Evolutionary conservation across 2,797 vertebrate species (phyloP).

Genomic region (Melanogrammus aeglefinus): DNA sequence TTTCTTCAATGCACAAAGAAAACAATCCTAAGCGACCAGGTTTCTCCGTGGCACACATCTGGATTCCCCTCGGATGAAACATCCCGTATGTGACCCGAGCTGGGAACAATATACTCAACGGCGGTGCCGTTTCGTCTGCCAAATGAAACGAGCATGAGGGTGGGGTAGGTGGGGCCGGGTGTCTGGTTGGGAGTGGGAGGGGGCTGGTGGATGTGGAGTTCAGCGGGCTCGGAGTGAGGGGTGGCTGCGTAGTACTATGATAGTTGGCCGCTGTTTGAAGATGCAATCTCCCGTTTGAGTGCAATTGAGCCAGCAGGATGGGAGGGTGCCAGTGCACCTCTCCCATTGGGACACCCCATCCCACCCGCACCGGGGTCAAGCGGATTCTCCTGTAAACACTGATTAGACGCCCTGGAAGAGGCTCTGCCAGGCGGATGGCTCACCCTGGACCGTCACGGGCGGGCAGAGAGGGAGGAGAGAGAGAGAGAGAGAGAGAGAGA

Average conservation of each 20-base stretch:
- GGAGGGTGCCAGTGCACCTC: conserved; percentile 65
- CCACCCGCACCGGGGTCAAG: conserved; percentile 61
- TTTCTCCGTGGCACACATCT: conserved; percentile 58
- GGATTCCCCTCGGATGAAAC: conserved; percentile 61
- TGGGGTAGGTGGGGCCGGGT: neutral
- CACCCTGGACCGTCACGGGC: too few relatives aligned
- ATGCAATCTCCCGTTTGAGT: conserved; percentile 69
- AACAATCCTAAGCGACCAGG: conserved; percentile 49
- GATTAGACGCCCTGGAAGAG: conserved; percentile 60
- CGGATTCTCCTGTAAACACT: conserved; percentile 69
- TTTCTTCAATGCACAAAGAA: conserved; percentile 21
- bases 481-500: neutral
- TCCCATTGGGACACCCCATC: conserved; percentile 58
- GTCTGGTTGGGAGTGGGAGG: neutral
- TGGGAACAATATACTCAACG: conserved; percentile 61
- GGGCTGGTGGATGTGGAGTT: conserved; percentile 30
- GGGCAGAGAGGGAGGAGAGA: neutral
- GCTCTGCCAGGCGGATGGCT: conserved; percentile 22
- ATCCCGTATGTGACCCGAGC: conserved; percentile 62
- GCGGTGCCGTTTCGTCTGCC: conserved; percentile 52
- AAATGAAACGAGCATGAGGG: conserved; percentile 35
- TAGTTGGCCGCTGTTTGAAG: conserved; percentile 57
- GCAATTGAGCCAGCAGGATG: conserved; percentile 74
- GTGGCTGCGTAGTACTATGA: conserved; percentile 43
- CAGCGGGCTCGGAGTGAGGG: conserved; percentile 35